Evolutionary conservation across 2,797 vertebrate genomes (phyloP).

Genomic region (Nannoperca obscura): DNA sequence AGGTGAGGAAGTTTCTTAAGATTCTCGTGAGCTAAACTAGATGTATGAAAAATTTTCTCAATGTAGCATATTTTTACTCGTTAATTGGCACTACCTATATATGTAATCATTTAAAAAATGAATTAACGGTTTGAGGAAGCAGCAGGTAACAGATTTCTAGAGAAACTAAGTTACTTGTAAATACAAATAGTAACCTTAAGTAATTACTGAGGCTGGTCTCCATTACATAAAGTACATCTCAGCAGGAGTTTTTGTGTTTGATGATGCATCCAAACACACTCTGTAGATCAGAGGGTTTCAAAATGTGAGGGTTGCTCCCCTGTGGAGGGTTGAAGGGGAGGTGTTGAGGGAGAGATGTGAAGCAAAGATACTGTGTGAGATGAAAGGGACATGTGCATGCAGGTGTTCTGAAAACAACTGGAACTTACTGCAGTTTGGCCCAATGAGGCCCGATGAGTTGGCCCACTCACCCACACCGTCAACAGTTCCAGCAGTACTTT

Average conservation of each 20-base stretch:
- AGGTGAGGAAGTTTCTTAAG: slow-evolving; percentile 8
- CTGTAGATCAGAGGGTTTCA: neutral
- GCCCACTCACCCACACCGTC: neutral
- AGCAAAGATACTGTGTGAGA: neutral
- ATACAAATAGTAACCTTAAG: neutral
- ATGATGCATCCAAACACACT: neutral
- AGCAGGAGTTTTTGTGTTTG: slow-evolving; percentile 1
- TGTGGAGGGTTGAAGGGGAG: neutral
- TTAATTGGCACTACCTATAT: neutral
- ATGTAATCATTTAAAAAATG: neutral
- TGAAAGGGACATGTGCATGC: neutral
- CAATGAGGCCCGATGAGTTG: neutral
- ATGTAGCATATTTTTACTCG: neutral
- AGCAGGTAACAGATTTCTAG: neutral
- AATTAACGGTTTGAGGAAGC: neutral
- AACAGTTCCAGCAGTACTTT: too few species aligned
- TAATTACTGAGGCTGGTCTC: neutral
- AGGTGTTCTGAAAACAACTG: neutral
- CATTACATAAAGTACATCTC: neutral
- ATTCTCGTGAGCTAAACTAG: neutral
- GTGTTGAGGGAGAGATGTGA: neutral
- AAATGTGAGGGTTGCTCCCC: neutral
- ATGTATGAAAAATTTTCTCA: neutral
- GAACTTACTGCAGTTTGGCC: neutral
- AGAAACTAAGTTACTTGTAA: neutral